phyloP scores from a whole-genome alignment of 2,797 vertebrate species.

The Pseudopleuronectes americanus region DNA sequence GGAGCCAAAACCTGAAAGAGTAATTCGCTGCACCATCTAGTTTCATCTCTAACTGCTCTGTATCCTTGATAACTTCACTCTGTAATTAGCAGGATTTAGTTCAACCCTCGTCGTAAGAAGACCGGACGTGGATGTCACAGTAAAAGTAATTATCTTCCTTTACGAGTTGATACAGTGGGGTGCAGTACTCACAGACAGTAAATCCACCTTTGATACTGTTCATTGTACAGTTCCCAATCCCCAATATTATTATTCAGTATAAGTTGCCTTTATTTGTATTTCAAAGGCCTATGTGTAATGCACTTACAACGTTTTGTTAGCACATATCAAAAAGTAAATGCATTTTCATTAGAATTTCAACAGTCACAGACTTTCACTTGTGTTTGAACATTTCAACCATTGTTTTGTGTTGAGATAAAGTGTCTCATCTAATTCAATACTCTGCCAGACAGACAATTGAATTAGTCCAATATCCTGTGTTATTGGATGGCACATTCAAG shows the following conservation, averaged over 20 bases:
- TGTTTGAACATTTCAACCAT: not conserved
- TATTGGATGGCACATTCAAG: slow-evolving; percentile 28
- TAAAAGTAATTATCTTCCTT: slow-evolving; percentile 10
- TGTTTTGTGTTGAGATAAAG: not conserved
- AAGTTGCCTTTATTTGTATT: no score
- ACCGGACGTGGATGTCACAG: not conserved
- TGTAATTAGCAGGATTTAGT: not conserved
- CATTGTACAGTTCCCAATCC: not conserved
- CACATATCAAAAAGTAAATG: not conserved
- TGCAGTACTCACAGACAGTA: not conserved
- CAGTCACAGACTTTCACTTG: not conserved
- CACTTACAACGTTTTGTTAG: not conserved
- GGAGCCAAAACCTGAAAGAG: not conserved
- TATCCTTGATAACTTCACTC: no score
- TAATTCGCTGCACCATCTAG: not conserved
- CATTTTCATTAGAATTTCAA: not conserved
- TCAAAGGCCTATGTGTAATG: not conserved
- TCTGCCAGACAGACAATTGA: slow-evolving; percentile 23
- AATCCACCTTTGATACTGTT: no score
- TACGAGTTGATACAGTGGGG: not conserved
- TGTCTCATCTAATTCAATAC: slow-evolving; percentile 22
- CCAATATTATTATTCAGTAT: no score
- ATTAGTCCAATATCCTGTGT: slow-evolving; percentile 46
- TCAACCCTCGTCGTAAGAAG: not conserved
- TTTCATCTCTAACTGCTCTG: no score